Evolutionary conservation across 2,888 invertebrate genomes (phyloP), one percentile per base, ranked within the genome.

Genomic region (Lucinisca nassula): DNA sequence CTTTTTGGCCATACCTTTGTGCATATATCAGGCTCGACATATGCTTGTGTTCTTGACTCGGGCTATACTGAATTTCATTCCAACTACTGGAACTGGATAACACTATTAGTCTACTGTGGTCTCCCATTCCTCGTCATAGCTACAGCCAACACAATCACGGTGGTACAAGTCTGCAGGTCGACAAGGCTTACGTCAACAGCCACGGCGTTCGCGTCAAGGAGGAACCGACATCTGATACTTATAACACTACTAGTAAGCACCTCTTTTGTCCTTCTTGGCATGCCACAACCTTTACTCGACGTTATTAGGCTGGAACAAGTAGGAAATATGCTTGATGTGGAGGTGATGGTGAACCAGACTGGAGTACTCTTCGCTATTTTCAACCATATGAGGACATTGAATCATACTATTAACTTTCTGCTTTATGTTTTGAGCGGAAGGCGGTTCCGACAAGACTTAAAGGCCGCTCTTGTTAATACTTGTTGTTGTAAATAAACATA

Each of bases 401-500:
- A 61, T 30, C 61, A 61, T 17, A 17, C 61, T 27, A 30, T 61
- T 8, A 61, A 61, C 30, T 61, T 61, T 30, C 30, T 61, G 3
- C 61, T 30, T 27, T 61, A 61, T 30, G 61, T 61, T 30, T 17
- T 61, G 10, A 61, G 61, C 17, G 61, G 61, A 1, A 24, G 27
- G 10, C 24, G 21, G 30, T 61, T 61, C 30, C 61, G 61, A 3
- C 27, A 61, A 17, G 6, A 61, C 6, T 27, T 61, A 4, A 61
- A 61, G 27, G 61, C 51, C 17, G 51, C 51, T 21, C 21, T 51
- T 21, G 10, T 10, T 21, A 51, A 51, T 67, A 4, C 32, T 8
- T 86, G 58, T 79, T 89, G 89, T 0, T 86, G 76, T 6, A 82
- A 58, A 74, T 87, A 79, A 3, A 90, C 67, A 70, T 91, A 83